A percentile compares a stretch with the other conserved stretches of the same genome.
Evolutionary conservation across 2,797 vertebrate genomes (phyloP).

Genomic region (Enoplosus armatus): DNA sequence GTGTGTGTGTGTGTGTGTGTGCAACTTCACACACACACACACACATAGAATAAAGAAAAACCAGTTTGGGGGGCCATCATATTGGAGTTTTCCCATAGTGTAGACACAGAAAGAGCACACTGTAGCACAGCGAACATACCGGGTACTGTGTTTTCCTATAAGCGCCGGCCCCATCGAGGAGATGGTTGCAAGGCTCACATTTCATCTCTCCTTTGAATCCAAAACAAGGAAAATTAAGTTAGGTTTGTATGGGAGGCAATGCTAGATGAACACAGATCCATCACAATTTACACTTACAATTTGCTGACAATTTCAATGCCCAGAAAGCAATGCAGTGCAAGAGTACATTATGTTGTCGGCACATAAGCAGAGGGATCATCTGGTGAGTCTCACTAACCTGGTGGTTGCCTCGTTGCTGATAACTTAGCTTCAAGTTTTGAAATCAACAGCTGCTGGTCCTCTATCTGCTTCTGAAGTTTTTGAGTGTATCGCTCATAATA

Average conservation of each 20-base stretch:
- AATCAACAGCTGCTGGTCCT: constrained; percentile 90
- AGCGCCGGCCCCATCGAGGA: constrained; percentile 85
- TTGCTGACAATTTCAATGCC: neutral
- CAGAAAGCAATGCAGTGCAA: constrained; percentile 7
- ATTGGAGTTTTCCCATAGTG: constrained; percentile 8
- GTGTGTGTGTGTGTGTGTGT: neutral
- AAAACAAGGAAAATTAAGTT: constrained; percentile 66
- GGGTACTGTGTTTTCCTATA: constrained; percentile 85
- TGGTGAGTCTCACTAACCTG: constrained; percentile 79
- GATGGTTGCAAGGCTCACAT: constrained; percentile 86
- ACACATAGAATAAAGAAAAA: constrained; percentile 26
- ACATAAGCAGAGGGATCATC: constrained; percentile 2
- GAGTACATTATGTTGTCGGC: neutral
- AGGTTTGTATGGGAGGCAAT: constrained; percentile 3
- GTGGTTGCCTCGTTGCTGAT: constrained; percentile 70
- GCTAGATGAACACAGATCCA: neutral
- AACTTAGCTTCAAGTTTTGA: constrained; percentile 86
- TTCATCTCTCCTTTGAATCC: constrained; percentile 84
- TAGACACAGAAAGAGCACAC: neutral
- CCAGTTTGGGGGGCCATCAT: neutral
- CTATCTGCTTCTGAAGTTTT: constrained; percentile 92
- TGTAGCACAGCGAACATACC: constrained; percentile 75
- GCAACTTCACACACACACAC: constrained; percentile 22
- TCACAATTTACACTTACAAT: neutral
- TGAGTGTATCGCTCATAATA: constrained; percentile 91